These are phyloP conservation scores for Gopherus flavomarginatus DNA, from an alignment of 2,113 vertebrate species.

Conservation along the genomic window DNA sequence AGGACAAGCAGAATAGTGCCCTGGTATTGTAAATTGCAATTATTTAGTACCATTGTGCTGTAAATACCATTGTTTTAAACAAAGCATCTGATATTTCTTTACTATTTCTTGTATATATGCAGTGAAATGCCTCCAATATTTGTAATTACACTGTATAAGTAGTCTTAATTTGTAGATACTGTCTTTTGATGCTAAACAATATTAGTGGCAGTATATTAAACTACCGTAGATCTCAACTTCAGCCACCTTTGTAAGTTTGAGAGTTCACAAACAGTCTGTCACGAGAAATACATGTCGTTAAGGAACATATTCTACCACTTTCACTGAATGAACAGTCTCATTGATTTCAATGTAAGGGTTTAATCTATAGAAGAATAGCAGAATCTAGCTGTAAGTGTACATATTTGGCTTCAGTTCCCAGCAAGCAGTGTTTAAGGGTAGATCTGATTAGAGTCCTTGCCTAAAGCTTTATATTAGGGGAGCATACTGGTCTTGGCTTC, in stretches of 20 bases:
- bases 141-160: not conserved
- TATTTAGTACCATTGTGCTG: not conserved
- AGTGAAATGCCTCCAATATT: not conserved
- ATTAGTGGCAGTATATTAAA: not conserved
- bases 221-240: not conserved
- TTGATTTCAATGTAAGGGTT: not conserved
- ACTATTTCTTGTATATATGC: not conserved
- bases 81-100: not conserved
- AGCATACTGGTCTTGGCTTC: not conserved
- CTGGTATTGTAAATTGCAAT: not conserved
- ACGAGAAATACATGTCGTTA: not conserved
- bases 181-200: not conserved
- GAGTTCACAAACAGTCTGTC: not conserved
- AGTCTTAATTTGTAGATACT: not conserved
- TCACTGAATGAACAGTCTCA: not conserved
- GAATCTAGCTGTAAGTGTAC: not conserved
- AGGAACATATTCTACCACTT: not conserved
- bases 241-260: not conserved
- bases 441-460: not conserved
- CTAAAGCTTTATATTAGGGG: not conserved
- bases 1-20: not conserved
- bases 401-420: not conserved
- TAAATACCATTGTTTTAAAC: not conserved
- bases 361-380: not conserved
- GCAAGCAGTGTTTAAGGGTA: not conserved